Evolutionary conservation across 2,888 invertebrate genomes (phyloP), one percentile per base, ranked within the genome.

Genomic region (Alloplasta piceator): DNA sequence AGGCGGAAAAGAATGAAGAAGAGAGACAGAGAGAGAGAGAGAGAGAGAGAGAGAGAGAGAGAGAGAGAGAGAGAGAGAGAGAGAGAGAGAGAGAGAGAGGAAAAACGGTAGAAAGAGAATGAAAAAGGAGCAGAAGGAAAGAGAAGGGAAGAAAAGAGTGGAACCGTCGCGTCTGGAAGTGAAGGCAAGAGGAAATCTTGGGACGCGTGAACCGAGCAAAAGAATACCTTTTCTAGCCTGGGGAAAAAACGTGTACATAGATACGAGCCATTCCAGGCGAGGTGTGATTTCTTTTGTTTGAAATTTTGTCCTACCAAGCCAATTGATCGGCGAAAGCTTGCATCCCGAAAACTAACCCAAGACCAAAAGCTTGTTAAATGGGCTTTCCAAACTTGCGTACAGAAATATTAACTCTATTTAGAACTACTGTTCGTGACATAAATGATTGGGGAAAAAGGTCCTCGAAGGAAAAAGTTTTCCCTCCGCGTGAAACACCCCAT

Each of bases 171-270:
- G 70, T 58, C 70, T 64, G 50, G 63, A 63, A 63, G 72, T 70
- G 39, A 60, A 78, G 70, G 58, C 60, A 70, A 78, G 78, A 71
- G 46, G 74, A 60, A 74, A 78, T 79, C 55, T 73, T 71, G 38
- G 77, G 72, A 68, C 43, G 80, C 60, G 50, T 63, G 77, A 68
- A 71, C 74, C 66, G 16, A 68, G 75, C 58, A 63, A 26, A 26
- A 70, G 60, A 70, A 67, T 50, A 73, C 74, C 67, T 78, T 63
- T 76, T 66, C 63, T 68, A 75, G 72, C 14, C 68, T 71, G 41
- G 52, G 52, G 63, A 73, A 70, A 26, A 26, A 26, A 26, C 26
- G 26, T 26, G 26, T 26, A 26, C 26, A 26, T 26, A 26, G 26
- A 26, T 26, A 26, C 26, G 26, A 26, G 26, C 26, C 26, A 26